Evolutionary conservation across 2,797 vertebrate genomes (phyloP).

Genomic region (Coendou prehensilis): DNA sequence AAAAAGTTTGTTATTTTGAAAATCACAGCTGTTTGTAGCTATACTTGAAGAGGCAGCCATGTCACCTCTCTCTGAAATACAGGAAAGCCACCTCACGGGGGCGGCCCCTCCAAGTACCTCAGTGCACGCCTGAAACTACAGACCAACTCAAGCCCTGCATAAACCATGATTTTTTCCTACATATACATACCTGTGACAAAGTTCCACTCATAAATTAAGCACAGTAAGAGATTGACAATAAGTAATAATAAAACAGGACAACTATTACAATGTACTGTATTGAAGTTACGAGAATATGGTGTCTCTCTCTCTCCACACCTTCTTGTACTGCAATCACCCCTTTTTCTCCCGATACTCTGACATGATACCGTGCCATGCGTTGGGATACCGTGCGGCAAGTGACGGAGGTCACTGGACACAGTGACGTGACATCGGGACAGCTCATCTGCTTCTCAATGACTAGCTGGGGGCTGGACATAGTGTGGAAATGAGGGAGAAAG

Average conservation of each 20-base stretch:
- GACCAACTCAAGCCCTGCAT: neutral
- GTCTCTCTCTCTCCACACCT: neutral
- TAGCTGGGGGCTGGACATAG: too few species aligned
- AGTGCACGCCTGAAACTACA: neutral
- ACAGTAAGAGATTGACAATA: neutral
- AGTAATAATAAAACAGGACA: neutral
- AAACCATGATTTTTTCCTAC: too few species aligned
- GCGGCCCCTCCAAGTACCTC: neutral
- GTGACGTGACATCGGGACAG: neutral
- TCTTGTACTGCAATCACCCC: neutral
- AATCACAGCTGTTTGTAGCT: neutral
- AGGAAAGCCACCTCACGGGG: neutral
- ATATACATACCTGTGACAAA: neutral
- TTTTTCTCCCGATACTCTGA: neutral
- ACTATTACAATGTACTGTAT: neutral
- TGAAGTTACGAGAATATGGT: neutral
- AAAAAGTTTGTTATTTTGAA: conserved; percentile 47
- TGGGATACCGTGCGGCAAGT: neutral
- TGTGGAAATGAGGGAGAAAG: neutral
- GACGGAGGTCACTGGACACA: neutral
- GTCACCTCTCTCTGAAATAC: conserved; percentile 10
- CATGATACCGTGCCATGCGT: too few species aligned
- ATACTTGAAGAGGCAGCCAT: neutral
- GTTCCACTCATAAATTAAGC: neutral
- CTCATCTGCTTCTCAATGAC: neutral